A percentile compares a stretch with the other conserved stretches of the same genome.
These are phyloP conservation scores for Sylvia atricapilla DNA, from an alignment of 2,113 vertebrate genomes.

Conservation along the genomic window DNA sequence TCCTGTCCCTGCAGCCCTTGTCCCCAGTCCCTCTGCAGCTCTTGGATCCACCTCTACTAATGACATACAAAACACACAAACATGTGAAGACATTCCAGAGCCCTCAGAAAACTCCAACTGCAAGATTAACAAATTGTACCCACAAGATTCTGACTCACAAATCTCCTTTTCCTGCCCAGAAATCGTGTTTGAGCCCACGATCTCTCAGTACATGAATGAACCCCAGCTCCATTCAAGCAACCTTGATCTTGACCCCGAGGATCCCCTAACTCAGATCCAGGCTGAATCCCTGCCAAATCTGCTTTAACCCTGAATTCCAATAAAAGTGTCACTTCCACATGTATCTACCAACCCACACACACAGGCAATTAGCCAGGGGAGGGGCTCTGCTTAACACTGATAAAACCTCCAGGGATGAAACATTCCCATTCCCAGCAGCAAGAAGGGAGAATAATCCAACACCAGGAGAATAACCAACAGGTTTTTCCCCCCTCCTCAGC, in stretches of 20 bases:
- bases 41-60: not conserved
- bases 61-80: rapidly evolving
- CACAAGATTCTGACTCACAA: rapidly evolving
- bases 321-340: rapidly evolving
- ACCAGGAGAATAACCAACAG: not conserved
- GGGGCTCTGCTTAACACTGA: rapidly evolving
- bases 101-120: not conserved
- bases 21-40: not conserved
- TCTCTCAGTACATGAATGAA: not conserved
- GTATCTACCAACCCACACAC: not conserved
- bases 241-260: not conserved
- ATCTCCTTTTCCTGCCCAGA: not conserved
- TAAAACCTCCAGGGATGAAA: not conserved
- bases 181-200: not conserved
- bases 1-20: not conserved
- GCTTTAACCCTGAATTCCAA: not conserved
- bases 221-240: not conserved
- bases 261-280: not conserved
- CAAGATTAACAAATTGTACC: rapidly evolving
- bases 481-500: not conserved
- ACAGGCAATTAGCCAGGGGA: not conserved
- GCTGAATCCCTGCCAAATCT: not conserved
- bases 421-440: not conserved
- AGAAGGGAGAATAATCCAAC: not conserved
- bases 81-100: not conserved